phyloP scores from a whole-genome alignment of 2,797 vertebrate genomes.

The Bovichtus diacanthus region DNA sequence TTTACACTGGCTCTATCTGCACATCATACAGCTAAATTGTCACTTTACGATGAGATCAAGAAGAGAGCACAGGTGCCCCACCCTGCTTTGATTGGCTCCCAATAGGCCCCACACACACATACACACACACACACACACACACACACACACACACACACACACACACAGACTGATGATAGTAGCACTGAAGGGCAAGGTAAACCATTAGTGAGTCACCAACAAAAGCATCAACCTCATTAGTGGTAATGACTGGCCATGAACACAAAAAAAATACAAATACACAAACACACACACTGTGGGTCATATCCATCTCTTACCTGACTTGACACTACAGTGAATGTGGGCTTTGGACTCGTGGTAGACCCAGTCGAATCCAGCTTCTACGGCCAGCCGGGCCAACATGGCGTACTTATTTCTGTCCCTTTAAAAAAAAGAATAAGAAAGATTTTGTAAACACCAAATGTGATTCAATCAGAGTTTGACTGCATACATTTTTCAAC shows the following conservation, averaged over 20 bases:
- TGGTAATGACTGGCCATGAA: conserved; percentile 48
- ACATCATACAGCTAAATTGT: background rate
- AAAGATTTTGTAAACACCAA: background rate
- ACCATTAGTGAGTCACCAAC: conserved; percentile 47
- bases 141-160: conserved; percentile 44
- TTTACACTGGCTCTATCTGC: background rate
- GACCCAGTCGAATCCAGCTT: conserved; percentile 99
- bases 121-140: conserved; percentile 31
- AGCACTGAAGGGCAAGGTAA: conserved; percentile 23
- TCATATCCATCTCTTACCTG: conserved; percentile 85
- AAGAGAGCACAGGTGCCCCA: conserved; percentile 75
- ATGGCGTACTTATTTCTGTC: conserved; percentile 95
- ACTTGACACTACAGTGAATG: conserved; percentile 98
- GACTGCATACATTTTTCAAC: background rate
- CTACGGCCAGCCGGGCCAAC: conserved; percentile 95
- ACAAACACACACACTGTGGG: conserved; percentile 6
- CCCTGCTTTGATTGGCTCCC: conserved; percentile 79
- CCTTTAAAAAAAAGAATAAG: conserved; percentile 44
- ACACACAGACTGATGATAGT: conserved; percentile 22
- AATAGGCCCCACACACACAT: conserved; percentile 63
- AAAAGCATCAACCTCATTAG: conserved; percentile 61
- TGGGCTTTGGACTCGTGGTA: conserved; percentile 98
- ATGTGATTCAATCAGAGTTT: background rate
- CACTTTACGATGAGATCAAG: background rate
- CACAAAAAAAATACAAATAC: conserved; percentile 26